These are phyloP conservation scores for Notarius quadriscutis DNA, from an alignment of 2,113 vertebrate genomes.

Conservation along the genomic window DNA sequence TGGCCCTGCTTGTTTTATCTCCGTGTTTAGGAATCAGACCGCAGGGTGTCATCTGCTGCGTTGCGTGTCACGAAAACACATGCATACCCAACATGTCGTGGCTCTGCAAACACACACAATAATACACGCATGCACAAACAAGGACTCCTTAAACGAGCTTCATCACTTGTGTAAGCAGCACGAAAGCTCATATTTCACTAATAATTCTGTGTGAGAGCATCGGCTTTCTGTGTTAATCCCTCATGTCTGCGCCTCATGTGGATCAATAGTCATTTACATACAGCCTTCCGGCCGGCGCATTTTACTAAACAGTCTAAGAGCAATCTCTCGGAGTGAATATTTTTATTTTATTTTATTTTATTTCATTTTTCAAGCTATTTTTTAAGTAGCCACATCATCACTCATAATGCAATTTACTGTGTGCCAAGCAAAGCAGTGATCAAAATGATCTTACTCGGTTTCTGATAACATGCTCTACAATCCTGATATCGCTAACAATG, in stretches of 20 bases:
- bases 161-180: constrained; percentile 14
- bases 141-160: constrained; percentile 24
- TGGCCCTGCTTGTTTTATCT: constrained; percentile 75
- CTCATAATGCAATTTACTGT: background rate
- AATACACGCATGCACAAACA: constrained; percentile 20
- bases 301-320: constrained; percentile 3
- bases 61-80: constrained; percentile 54
- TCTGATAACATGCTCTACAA: background rate
- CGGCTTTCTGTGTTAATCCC: constrained; percentile 8
- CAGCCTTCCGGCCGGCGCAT: constrained; percentile 18
- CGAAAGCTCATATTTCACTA: background rate
- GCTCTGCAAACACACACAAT: constrained; percentile 53
- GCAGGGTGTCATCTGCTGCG: constrained; percentile 59
- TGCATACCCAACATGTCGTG: constrained; percentile 52
- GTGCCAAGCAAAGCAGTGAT: background rate
- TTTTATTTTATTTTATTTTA: background rate
- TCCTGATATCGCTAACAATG: background rate
- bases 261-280: constrained; percentile 31
- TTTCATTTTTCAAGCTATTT: background rate
- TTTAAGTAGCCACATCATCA: background rate
- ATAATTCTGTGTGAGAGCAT: background rate
- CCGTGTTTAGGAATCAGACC: constrained; percentile 75
- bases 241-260: constrained; percentile 25
- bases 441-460: background rate
- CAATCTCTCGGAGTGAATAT: constrained; percentile 15